Base-by-base conservation (phyloP, 1,140 invertebrate genomes). In the Achatina immaculata region DNA sequence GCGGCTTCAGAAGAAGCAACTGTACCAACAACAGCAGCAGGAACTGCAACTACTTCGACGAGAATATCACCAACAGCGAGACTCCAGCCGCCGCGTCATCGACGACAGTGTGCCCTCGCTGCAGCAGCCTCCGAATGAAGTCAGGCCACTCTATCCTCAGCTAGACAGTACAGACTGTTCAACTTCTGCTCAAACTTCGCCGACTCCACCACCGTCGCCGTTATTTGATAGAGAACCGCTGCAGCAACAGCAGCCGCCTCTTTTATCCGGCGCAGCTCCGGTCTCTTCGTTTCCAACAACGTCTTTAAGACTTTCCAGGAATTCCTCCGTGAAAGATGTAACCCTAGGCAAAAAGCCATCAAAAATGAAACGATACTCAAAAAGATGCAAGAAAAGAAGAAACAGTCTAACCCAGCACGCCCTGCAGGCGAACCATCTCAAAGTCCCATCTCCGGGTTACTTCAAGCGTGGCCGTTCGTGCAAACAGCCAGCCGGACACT, bases 381-480 rank as follows among this genome's bases (percentile, higher is more conserved):
- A 78, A 48, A 36, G 76, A 42, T 31, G 58, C 28, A 78, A 68
- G 48, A 78, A 78, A 58, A 36, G 76, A 28, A 58, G 51, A 31
- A 68, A 58, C 40, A 78, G 65, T 24, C 34, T 68, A 40, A 78
- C 28, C 2, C 42, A 74, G 31, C n/a, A 51, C 16, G 38, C 42
- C 28, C 40, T 28, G 45, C 40, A 45, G 28, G 14, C 40, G 4
- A 65, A 51, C 24, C 68, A 65, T 66, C 48, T 83, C 69, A 65
- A 79, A 66, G 83, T 83, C 4, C 80, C 76, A 19, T 24, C 45
- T 16, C 45, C 34, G 71, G 62, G 65, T 45, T 75, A 71, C 28
- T 74, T 55, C 73, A 42, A 72, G 16, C 42, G 75, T 11, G 77
- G 80, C 16, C 19, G 79, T 24, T n/a, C 31, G 0, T 58, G 31